phyloP scores from a whole-genome alignment of 2,113 vertebrate species.

The Gorilla gorilla region DNA sequence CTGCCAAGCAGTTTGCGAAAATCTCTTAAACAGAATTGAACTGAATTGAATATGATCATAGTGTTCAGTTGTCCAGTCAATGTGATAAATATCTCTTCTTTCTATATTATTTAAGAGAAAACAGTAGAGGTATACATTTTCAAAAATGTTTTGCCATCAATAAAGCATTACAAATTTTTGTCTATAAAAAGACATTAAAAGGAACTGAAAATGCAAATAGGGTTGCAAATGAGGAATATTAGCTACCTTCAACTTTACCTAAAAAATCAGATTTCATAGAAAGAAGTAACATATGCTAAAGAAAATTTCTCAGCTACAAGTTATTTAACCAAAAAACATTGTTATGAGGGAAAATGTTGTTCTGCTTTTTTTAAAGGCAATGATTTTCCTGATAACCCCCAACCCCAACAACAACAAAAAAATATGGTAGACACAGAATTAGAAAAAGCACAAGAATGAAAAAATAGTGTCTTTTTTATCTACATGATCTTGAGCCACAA shows the following conservation, averaged over 20 bases:
- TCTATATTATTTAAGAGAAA: background rate
- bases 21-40: background rate
- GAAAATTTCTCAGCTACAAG: background rate
- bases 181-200: slow-evolving; percentile 1
- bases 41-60: background rate
- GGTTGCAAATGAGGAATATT: background rate
- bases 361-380: slow-evolving; percentile 13
- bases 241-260: background rate
- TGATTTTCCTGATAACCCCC: background rate
- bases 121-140: background rate
- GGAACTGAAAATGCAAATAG: background rate
- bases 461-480: background rate
- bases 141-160: background rate
- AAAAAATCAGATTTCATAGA: background rate
- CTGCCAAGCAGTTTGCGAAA: background rate
- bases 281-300: background rate
- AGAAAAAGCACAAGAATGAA: background rate
- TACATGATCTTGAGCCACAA: background rate
- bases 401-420: background rate
- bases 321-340: background rate
- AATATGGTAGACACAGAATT: background rate
- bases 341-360: background rate
- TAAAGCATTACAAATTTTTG: background rate
- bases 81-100: background rate
- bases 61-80: background rate